Evolutionary conservation across 1,140 invertebrate genomes (phyloP), one percentile per base, ranked within the genome.

Genomic region (Cotesia vestalis): DNA sequence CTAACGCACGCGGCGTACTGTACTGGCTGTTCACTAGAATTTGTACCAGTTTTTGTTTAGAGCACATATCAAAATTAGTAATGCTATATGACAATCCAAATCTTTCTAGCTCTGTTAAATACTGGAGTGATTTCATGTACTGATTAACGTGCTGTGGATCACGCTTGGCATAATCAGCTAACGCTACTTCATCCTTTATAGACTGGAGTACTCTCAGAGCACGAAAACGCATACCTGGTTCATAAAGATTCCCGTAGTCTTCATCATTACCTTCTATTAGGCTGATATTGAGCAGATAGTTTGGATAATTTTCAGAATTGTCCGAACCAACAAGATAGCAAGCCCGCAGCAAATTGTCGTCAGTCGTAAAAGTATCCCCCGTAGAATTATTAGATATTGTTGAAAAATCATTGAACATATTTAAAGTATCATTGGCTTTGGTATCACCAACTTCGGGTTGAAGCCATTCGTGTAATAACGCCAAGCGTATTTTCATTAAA

Each of bases 81-180:
- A 82, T 52, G n/a, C 73, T 83, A 40, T 85, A 86, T 38, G 71
- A 75, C 35, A 87, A 73, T 52, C 86, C 86, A n/a, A 86, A 76
- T n/a, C 73, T 78, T 77, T 88, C 84, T 8, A 88, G 70, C 77
- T 84, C 84, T n/a, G 77, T 80, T 20, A 87, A 59, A 63, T 87
- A 87, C 51, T 80, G 74, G 40, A 88, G 74, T 20, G 77, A 76
- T 70, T 83, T 80, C 72, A 85, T 80, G 14, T 82, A 77, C 46
- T 80, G 74, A 57, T 86, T 87, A n/a, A 81, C 72, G 1, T 40
- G 77, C 35, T 71, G 66, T 53, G 73, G 59, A 74, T 81, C 77
- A 12, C 80, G 74, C 72, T 82, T 82, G 0, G 82, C 83, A 17
- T 84, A 77, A n/a, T 80, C 35, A 73, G 83, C 75, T 6, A 87